Percentiles rank a stretch among this genome's conserved stretches.
These are phyloP conservation scores for Brachyhypopomus gauderio DNA, from an alignment of 2,113 vertebrate genomes.

Conservation along the genomic window DNA sequence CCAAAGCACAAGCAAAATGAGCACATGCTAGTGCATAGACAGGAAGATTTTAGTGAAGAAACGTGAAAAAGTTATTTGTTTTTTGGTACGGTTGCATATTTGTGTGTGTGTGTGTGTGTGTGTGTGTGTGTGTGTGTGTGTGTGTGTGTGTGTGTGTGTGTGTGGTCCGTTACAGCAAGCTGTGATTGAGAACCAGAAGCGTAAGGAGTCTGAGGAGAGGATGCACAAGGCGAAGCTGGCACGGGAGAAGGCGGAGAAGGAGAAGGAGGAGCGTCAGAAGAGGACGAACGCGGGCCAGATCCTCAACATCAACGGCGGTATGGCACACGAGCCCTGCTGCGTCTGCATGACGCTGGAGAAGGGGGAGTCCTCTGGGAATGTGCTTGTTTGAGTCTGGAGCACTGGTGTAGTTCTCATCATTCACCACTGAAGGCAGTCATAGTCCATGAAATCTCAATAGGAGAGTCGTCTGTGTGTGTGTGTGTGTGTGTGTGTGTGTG, in stretches of 20 bases:
- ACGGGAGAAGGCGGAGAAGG: slow-evolving; percentile 83
- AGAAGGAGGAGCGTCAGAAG: slow-evolving; percentile 81
- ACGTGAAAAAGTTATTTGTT: background rate
- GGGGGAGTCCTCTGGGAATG: background rate
- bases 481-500: slow-evolving; percentile 14
- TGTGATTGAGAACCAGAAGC: slow-evolving; percentile 80
- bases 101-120: no score
- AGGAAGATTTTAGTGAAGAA: no score
- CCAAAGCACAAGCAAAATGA: background rate
- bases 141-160: no score
- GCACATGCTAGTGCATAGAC: no score
- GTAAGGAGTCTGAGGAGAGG: slow-evolving; percentile 83
- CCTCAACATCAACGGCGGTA: slow-evolving; percentile 81
- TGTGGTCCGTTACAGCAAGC: slow-evolving; percentile 75
- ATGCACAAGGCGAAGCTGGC: slow-evolving; percentile 77
- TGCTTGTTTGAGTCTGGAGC: background rate
- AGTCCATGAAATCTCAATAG: slow-evolving; percentile 24
- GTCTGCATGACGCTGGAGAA: background rate
- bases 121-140: no score
- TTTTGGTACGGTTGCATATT: background rate
- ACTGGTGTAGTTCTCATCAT: background rate
- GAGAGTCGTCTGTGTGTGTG: slow-evolving; percentile 19
- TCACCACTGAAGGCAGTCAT: slow-evolving; percentile 32
- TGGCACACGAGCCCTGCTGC: background rate
- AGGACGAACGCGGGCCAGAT: slow-evolving; percentile 68